Percentiles rank a stretch among this genome's conserved stretches.
Evolutionary conservation across 2,888 invertebrate species (phyloP).

Genomic region (Ctena decussata): DNA sequence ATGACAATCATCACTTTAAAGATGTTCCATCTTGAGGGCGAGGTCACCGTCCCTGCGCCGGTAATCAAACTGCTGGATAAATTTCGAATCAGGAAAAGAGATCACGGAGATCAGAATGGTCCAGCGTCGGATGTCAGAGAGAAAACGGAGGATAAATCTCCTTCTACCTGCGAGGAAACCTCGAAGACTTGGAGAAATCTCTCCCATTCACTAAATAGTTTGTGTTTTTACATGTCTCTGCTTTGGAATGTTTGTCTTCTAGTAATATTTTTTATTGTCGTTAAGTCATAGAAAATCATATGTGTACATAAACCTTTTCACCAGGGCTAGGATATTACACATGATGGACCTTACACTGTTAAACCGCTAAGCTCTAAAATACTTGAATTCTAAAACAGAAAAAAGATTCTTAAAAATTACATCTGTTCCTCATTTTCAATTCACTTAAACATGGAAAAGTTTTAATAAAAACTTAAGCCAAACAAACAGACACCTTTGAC

Average conservation of each 20-base stretch:
- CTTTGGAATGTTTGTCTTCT: conserved; percentile 17
- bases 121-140: background rate
- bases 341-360: too few relatives aligned
- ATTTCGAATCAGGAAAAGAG: background rate
- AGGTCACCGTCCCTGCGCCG: background rate
- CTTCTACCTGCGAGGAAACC: background rate
- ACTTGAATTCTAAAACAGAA: too few relatives aligned
- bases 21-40: conserved; percentile 31
- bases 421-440: too few relatives aligned
- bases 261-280: background rate
- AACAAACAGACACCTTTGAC: too few relatives aligned
- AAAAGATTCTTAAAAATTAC: too few relatives aligned
- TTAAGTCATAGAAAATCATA: too few relatives aligned
- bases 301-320: too few relatives aligned
- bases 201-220: background rate
- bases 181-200: background rate
- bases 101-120: background rate
- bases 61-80: background rate
- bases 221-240: conserved; percentile 13
- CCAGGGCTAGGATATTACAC: too few relatives aligned
- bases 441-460: too few relatives aligned
- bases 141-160: background rate
- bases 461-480: too few relatives aligned
- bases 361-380: too few relatives aligned
- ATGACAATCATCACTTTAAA: conserved; percentile 45